Base-by-base conservation (phyloP, 2,888 invertebrate species). In the Calliopum simillimum region DNA sequence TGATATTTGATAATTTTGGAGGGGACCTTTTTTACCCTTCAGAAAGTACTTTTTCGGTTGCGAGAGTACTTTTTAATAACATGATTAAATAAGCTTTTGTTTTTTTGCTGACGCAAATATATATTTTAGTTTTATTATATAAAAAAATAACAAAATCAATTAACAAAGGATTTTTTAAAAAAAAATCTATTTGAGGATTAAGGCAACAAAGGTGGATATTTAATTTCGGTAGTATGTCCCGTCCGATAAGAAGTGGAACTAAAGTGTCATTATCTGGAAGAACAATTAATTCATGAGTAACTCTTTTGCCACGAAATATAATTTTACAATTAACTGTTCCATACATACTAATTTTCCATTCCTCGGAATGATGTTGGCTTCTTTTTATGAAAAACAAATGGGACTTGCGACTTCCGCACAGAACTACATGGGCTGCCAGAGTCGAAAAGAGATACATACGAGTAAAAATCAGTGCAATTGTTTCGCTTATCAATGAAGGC, bases 401-500 rank as follows among this genome's bases (percentile, higher is more conserved):
- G 47, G 14, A 47, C 51, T 11, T 21, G 19, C 13, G 55, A 65
- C 21, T 25, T 25, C 55, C 23, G 8, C 41, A 65, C 44, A 8
- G 43, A 43, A 44, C 43, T 53, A 55, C 53, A 43, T 16, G 65
- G 55, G 51, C 13, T 21, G 64, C 13, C 16, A 68, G 70, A 11
- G 63, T 49, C 58, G n/a, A n/a, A n/a, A n/a, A n/a, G n/a, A n/a
- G n/a, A n/a, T n/a, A n/a, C n/a, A n/a, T n/a, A n/a, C n/a, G n/a
- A n/a, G n/a, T n/a, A n/a, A n/a, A n/a, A n/a, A n/a, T 49, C 68
- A 14, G 43, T 67, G 51, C 53, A 41, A 51, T 64, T 68, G 14
- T 13, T 16, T 6, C 33, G 2, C 21, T 65, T 4, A 23, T 53
- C 55, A 56, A 21, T 19, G 46, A 64, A 64, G 43, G 51, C 64